Evolutionary conservation across 37 sponge, comb jelly and placozoan species (phyloP).

Genomic region (Cliona cf. orientalis): DNA sequence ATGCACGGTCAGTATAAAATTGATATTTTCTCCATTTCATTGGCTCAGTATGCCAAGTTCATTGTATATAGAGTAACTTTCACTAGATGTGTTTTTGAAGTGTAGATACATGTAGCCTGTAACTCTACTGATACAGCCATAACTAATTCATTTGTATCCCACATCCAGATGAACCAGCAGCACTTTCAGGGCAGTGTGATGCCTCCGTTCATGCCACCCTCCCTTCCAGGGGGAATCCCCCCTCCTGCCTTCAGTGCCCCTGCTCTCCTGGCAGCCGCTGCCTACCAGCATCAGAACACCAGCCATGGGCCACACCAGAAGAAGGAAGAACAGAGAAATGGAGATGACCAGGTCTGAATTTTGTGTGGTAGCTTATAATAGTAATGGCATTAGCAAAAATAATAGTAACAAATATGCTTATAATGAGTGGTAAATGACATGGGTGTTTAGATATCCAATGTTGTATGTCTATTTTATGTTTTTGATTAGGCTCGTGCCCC

Average conservation of each 20-base stretch:
- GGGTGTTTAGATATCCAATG: no score
- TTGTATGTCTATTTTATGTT: no score
- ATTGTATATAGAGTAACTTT: not conserved
- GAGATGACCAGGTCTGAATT: not conserved
- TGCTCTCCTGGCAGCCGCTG: slow-evolving; percentile 21
- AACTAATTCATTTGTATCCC: no score
- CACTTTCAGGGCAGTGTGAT: slow-evolving; percentile 42
- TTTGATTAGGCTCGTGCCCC: no score
- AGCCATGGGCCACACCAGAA: not conserved
- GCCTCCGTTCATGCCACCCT: slow-evolving; percentile 51
- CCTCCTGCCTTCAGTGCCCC: slow-evolving; percentile 8
- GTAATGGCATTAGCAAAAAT: no score
- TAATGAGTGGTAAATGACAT: no score
- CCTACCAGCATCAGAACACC: not conserved
- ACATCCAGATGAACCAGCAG: slow-evolving; percentile 51
- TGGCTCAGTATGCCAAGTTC: not conserved
- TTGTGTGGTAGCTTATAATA: no score
- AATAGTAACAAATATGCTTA: no score
- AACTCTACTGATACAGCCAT: no score
- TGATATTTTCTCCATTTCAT: not conserved
- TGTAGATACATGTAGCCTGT: not conserved
- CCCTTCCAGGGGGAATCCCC: slow-evolving; percentile 32
- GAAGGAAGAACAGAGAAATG: slow-evolving; percentile 12
- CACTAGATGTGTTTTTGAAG: not conserved
- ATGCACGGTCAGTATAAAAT: not conserved